These are phyloP conservation scores for Sebastes taczanowskii DNA, from an alignment of 2,797 vertebrate genomes.

Conservation along the genomic window DNA sequence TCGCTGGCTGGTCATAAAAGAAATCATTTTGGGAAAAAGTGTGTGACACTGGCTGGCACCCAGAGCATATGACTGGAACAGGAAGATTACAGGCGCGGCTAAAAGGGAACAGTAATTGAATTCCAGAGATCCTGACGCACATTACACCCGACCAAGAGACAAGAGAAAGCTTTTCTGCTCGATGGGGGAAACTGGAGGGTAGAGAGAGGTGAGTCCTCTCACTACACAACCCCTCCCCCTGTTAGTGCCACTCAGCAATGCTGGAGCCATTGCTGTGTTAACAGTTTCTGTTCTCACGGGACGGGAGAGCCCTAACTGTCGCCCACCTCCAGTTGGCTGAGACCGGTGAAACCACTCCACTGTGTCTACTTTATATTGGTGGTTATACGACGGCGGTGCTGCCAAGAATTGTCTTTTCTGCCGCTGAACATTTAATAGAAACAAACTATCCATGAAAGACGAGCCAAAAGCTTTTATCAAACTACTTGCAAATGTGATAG, in stretches of 20 bases:
- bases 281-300: conserved; percentile 82
- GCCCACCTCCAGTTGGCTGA: conserved; percentile 77
- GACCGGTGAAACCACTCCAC: conserved; percentile 79
- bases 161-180: conserved; percentile 84
- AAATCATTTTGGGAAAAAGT: conserved; percentile 71
- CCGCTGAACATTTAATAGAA: conserved; percentile 71
- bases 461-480: conserved; percentile 57
- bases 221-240: conserved; percentile 62
- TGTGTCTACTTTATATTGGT: conserved; percentile 75
- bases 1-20: conserved; percentile 70
- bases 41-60: conserved; percentile 74
- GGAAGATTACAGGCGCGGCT: conserved; percentile 78
- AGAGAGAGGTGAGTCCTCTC: conserved; percentile 77
- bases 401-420: conserved; percentile 66
- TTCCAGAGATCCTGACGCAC: conserved; percentile 80
- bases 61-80: conserved; percentile 76
- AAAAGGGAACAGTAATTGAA: conserved; percentile 84
- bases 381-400: conserved; percentile 56
- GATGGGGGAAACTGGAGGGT: conserved; percentile 79
- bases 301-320: conserved; percentile 77
- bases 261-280: conserved; percentile 82
- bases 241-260: conserved; percentile 81
- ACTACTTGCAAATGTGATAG: conserved; percentile 49
- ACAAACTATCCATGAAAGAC: conserved; percentile 70
- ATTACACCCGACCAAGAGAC: conserved; percentile 80